Conservation (phyloP, 2,797 vertebrate genomes). For the Rachycentron canadum region DNA sequence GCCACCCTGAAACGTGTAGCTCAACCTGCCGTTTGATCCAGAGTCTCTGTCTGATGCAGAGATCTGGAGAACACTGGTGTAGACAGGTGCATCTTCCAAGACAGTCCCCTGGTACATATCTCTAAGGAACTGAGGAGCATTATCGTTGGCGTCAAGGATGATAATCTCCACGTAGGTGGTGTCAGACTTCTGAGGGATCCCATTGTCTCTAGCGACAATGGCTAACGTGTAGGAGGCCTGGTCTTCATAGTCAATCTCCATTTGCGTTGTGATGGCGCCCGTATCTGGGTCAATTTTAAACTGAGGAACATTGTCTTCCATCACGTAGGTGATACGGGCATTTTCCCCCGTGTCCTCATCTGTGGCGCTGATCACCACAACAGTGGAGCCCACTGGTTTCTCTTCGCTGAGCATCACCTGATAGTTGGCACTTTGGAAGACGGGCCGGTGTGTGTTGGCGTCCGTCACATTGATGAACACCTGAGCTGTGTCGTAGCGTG, state of each 20-base stretch:
- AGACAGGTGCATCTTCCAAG: conserved; percentile 91
- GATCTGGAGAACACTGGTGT: conserved; percentile 95
- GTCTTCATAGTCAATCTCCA: conserved; percentile 96
- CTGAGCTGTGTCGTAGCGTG: conserved; percentile 92
- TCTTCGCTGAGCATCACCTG: conserved; percentile 92
- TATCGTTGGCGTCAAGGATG: conserved; percentile 95
- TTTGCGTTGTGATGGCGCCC: conserved; percentile 92
- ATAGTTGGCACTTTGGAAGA: conserved; percentile 96
- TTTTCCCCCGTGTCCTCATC: conserved; percentile 98
- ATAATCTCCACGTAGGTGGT: conserved; percentile 96
- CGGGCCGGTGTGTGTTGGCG: conserved; percentile 96
- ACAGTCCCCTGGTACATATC: conserved; percentile 93
- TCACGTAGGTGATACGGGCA: conserved; percentile 93
- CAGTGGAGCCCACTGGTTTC: conserved; percentile 90
- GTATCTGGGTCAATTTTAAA: conserved; percentile 94
- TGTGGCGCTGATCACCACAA: conserved; percentile 92
- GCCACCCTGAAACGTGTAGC: conserved; percentile 94
- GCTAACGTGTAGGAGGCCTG: conserved; percentile 95
- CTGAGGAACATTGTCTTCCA: conserved; percentile 96
- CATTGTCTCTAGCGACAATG: conserved; percentile 94
- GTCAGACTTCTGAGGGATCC: conserved; percentile 97
- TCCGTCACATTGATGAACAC: conserved; percentile 98
- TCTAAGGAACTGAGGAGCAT: conserved; percentile 89
- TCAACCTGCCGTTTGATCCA: conserved; percentile 91
- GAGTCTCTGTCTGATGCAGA: conserved; percentile 95